Percentiles rank a stretch among this genome's conserved stretches.
Evolutionary conservation across 2,113 vertebrate genomes (phyloP).

Genomic region (Dasyurus viverrinus): DNA sequence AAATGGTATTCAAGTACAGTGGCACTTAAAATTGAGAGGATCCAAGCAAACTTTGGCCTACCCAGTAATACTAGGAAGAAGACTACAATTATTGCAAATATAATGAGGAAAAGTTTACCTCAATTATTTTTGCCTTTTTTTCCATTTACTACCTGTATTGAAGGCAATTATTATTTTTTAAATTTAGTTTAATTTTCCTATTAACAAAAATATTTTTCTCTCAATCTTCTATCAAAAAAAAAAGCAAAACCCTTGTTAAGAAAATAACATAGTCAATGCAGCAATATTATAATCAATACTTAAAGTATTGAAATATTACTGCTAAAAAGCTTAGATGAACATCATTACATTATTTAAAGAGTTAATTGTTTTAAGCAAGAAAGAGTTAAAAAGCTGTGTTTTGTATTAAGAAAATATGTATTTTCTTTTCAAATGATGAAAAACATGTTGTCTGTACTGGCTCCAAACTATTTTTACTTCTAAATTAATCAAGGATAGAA

Average conservation of each 20-base stretch:
- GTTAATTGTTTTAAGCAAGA: neutral
- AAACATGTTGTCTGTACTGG: neutral
- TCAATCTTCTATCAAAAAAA: neutral
- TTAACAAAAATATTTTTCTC: neutral
- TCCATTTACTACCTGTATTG: neutral
- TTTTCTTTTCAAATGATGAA: neutral
- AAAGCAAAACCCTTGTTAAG: neutral
- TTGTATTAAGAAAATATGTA: neutral
- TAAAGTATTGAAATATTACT: neutral
- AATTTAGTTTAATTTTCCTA: neutral
- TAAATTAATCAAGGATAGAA: neutral
- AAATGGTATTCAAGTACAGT: neutral
- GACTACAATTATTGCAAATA: neutral
- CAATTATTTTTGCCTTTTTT: neutral
- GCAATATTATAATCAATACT: neutral
- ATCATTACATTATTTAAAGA: neutral
- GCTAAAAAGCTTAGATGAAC: neutral
- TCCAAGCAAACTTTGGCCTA: neutral
- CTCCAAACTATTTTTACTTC: neutral
- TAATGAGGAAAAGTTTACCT: neutral
- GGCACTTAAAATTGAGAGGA: neutral
- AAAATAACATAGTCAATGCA: neutral
- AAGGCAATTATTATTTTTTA: neutral
- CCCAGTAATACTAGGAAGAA: neutral
- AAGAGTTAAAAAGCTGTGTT: neutral